phyloP scores from a whole-genome alignment of 2,797 vertebrate species.

The Yasuhikotakia modesta region DNA sequence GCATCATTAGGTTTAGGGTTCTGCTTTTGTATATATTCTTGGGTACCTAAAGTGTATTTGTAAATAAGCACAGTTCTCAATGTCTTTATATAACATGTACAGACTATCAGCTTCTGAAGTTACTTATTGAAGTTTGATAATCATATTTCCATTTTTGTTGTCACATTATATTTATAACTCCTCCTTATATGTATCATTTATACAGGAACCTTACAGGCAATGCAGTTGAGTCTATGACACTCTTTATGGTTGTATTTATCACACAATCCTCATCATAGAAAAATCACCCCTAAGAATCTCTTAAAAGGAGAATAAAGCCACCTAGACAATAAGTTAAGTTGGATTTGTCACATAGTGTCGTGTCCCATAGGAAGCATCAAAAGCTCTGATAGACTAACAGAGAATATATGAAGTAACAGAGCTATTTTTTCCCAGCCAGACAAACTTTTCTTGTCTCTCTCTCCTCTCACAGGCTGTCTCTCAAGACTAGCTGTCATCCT shows the following conservation, averaged over 20 bases:
- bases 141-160: not conserved
- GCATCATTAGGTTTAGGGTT: too few species aligned
- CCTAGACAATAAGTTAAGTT: slow-evolving; percentile 20
- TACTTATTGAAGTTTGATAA: too few species aligned
- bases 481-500: slow-evolving; percentile 54
- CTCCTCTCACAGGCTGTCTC: slow-evolving; percentile 32
- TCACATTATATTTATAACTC: not conserved
- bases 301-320: slow-evolving; percentile 28
- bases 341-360: slow-evolving; percentile 20
- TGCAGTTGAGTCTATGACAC: not conserved
- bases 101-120: too few species aligned
- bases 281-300: not conserved
- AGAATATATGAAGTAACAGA: slow-evolving; percentile 26
- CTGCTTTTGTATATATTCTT: too few species aligned
- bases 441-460: slow-evolving; percentile 32
- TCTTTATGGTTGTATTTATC: not conserved
- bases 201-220: not conserved
- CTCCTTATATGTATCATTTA: slow-evolving; percentile 3
- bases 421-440: slow-evolving; percentile 26
- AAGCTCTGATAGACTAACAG: slow-evolving; percentile 22
- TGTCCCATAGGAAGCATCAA: slow-evolving; percentile 42
- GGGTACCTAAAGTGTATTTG: too few species aligned
- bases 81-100: too few species aligned
- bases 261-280: not conserved
- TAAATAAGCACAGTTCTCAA: too few species aligned